A percentile compares a stretch with the other conserved stretches of the same genome.
These are phyloP conservation scores for Epinotia bilunana DNA, from an alignment of 2,888 invertebrate species.

Conservation along the genomic window DNA sequence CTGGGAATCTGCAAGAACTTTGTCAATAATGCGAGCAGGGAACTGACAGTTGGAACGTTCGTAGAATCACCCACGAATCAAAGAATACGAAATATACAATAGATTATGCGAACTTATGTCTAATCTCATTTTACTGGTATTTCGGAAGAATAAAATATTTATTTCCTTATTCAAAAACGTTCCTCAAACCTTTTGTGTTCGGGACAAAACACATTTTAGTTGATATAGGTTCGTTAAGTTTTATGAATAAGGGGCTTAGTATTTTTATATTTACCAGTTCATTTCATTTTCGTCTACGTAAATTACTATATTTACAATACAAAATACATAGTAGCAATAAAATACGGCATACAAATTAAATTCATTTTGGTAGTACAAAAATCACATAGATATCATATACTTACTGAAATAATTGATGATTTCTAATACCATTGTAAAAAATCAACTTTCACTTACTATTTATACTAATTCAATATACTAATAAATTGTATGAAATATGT, in stretches of 20 bases:
- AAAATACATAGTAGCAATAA: too few species aligned
- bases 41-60: too few species aligned
- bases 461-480: slow-evolving; percentile 1
- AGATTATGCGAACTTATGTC: not conserved
- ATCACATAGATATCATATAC: slow-evolving; percentile 18
- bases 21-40: too few species aligned
- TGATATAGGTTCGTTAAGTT: too few species aligned
- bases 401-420: not conserved
- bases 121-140: too few species aligned
- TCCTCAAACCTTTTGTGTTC: too few species aligned
- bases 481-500: not conserved
- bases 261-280: not conserved
- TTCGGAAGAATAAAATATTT: too few species aligned
- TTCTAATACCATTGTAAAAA: slow-evolving; percentile 35
- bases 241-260: too few species aligned
- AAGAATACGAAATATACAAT: slow-evolving; percentile 27
- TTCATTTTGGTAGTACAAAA: slow-evolving; percentile 30
- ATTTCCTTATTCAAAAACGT: not conserved
- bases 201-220: too few species aligned
- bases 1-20: too few species aligned
- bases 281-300: not conserved
- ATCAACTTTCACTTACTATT: slow-evolving; percentile 20
- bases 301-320: not conserved
- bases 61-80: not conserved
- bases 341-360: not conserved